These are phyloP conservation scores for Sterrhoptilus dennistouni DNA, from an alignment of 2,113 vertebrate species.

Conservation along the genomic window DNA sequence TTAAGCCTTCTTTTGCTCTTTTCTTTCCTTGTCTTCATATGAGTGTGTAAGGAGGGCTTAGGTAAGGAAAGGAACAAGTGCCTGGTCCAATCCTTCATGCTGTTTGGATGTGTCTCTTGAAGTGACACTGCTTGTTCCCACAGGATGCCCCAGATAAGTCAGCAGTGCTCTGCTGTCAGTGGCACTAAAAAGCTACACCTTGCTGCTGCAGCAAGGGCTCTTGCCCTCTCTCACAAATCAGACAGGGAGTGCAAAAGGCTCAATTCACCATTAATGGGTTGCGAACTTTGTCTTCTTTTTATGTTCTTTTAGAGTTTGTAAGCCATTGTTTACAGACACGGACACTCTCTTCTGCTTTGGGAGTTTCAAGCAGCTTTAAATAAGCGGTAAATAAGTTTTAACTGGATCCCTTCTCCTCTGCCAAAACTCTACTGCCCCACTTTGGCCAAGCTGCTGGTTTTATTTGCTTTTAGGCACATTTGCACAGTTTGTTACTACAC, in stretches of 20 bases:
- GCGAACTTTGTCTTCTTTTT: background rate
- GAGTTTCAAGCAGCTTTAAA: background rate
- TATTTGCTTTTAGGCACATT: conserved; percentile 36
- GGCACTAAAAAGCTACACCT: background rate
- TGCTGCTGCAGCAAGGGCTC: background rate
- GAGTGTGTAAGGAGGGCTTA: background rate
- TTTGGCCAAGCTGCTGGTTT: conserved; percentile 38
- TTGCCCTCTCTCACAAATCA: background rate
- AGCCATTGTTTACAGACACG: background rate
- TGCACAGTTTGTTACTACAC: conserved; percentile 39
- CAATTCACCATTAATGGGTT: background rate
- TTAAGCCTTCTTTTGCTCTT: background rate
- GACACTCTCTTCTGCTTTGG: background rate
- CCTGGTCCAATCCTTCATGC: background rate
- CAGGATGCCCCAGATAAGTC: conserved; percentile 38
- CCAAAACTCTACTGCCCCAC: conserved; percentile 12
- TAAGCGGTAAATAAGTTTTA: conserved; percentile 14
- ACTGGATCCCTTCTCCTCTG: background rate
- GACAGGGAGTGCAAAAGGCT: background rate
- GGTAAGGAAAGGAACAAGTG: background rate
- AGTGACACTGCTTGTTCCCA: background rate
- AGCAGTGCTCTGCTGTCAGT: background rate
- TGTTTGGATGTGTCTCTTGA: background rate
- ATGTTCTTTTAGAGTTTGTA: background rate
- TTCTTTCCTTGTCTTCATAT: background rate